Conservation (phyloP, 2,888 invertebrate species). For the Melanargia galathea region DNA sequence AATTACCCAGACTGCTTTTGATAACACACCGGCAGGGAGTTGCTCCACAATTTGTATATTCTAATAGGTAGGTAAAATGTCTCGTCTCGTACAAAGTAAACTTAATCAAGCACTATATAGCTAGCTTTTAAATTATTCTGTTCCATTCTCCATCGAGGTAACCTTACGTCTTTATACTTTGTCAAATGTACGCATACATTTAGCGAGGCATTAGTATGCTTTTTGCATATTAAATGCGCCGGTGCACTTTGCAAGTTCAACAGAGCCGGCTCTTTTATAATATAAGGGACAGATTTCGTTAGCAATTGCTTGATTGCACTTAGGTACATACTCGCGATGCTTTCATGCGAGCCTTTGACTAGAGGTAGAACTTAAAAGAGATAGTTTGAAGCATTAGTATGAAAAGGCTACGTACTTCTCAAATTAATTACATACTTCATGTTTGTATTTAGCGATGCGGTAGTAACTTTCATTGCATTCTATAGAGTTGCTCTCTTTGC, state of each 20-base stretch:
- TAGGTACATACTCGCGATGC: not conserved
- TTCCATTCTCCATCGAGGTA: not conserved
- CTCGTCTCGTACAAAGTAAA: not conserved
- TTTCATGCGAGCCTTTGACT: slow-evolving; percentile 14
- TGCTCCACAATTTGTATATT: too few relatives aligned
- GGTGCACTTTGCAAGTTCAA: slow-evolving; percentile 11
- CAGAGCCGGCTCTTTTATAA: not conserved
- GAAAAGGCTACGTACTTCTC: not conserved
- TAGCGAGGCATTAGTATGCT: slow-evolving; percentile 7
- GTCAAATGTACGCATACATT: slow-evolving; percentile 10
- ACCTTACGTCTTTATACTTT: not conserved
- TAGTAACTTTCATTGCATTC: not conserved
- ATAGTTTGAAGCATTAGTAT: slow-evolving; percentile 8
- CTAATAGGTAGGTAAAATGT: too few relatives aligned
- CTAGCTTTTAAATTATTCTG: slow-evolving; percentile 5
- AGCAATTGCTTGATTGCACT: slow-evolving; percentile 4
- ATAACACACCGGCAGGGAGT: too few relatives aligned
- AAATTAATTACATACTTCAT: slow-evolving; percentile 6
- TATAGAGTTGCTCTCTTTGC: not conserved
- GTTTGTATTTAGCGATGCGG: not conserved
- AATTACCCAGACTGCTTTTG: too few relatives aligned
- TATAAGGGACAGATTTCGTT: slow-evolving; percentile 1
- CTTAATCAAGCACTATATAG: slow-evolving; percentile 7
- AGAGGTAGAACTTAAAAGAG: not conserved
- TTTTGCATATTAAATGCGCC: slow-evolving; percentile 15